Evolutionary conservation across 1,140 invertebrate genomes (phyloP), one percentile per base, ranked within the genome.

Genomic region (Drosophila novamexicana): DNA sequence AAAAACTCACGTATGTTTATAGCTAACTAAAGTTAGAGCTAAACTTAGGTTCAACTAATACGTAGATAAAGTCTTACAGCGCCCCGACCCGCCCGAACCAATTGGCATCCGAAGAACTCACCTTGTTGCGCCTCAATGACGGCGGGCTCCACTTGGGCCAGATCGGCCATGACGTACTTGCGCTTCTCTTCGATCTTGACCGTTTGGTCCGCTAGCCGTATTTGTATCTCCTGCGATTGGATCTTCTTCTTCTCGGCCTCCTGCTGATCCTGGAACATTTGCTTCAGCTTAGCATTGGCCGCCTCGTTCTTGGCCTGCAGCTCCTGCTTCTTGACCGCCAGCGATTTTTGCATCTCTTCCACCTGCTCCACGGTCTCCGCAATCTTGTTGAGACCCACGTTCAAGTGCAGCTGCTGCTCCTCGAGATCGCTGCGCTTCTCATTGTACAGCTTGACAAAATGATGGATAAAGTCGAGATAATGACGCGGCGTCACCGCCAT

Each of bases 241-340:
- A 98, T 97, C 93, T 99, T 99, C 93, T 99, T 98, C 93, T 99
- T 98, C 91, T 99, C 99, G 9, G 99, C 99, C 93, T 99, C 98
- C 90, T 99, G 98, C 93, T 99, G 99, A 93, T 99, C 98, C 93
- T 98, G 98, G 42, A 99, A 96, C 99, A 99, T 99, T 92, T 99
- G 98, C 79, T 98, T 96, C 10, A 99, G 94, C 94, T 99, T 99
- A 1, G 97, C 96, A 93, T 99, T 99, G 18, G 99, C 99, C 9
- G 98, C 97, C 90, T 98, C 97, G 92, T 99, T 99, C 94, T 99
- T 99, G n/a, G 97, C 97, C 94, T 99, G 97, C 39, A 99, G 93
- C 93, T 99, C 98, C 93, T 97, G 95, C 58, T 96, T 97, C 93
- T 99, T 99, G 2, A 99, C 96, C 53, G 98, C 98, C 47, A 99